These are phyloP conservation scores for Scolopax bukidnonensis DNA, from an alignment of 2,797 vertebrate species.

Conservation along the genomic window DNA sequence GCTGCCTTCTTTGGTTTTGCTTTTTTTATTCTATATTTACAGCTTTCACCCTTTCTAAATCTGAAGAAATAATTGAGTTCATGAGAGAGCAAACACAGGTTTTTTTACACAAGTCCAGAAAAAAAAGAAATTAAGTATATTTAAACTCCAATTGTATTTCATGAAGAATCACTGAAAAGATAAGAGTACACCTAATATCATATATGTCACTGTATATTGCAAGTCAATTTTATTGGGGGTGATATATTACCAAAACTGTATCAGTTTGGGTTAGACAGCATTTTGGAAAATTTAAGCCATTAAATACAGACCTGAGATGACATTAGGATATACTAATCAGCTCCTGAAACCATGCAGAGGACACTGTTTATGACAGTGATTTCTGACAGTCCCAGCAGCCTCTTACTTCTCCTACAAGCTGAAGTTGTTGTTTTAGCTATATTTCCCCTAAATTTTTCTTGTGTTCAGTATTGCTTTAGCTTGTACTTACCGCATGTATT, in stretches of 20 bases:
- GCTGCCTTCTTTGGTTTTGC: neutral
- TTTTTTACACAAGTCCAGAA: neutral
- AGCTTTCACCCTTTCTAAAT: neutral
- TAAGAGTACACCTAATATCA: neutral
- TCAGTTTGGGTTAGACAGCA: neutral
- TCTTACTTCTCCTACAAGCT: neutral
- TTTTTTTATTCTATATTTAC: neutral
- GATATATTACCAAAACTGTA: neutral
- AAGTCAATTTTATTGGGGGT: neutral
- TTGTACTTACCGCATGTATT: neutral
- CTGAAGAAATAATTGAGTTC: neutral
- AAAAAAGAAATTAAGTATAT: neutral
- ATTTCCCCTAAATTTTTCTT: neutral
- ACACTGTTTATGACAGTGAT: neutral
- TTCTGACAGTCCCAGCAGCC: neutral
- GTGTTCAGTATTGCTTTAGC: slow-evolving; percentile 7
- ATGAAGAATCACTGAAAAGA: neutral
- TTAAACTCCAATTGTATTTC: neutral
- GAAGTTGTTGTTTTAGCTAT: neutral
- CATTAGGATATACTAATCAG: neutral
- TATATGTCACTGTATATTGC: neutral
- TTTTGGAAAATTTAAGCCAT: neutral
- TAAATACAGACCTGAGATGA: neutral
- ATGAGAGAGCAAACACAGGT: neutral
- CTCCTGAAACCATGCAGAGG: neutral